phyloP scores from a whole-genome alignment of 1,140 invertebrate genomes.

The Panagrolaimus sp. region DNA sequence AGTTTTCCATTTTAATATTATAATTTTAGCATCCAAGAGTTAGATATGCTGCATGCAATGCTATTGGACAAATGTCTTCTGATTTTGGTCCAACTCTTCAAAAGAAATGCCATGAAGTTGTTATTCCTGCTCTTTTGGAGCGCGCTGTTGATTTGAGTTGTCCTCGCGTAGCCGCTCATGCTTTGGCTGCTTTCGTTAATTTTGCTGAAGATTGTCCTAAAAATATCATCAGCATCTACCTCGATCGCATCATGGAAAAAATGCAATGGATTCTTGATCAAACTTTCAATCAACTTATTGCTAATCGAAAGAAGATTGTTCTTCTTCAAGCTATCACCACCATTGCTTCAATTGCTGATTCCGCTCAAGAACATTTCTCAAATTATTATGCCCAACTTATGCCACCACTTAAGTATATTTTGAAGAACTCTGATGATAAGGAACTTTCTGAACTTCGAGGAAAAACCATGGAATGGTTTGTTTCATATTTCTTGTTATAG shows the following conservation, averaged over 20 bases:
- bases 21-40: conserved; percentile 74
- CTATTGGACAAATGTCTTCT: conserved; percentile 96
- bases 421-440: conserved; percentile 73
- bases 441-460: conserved; percentile 67
- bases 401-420: conserved; percentile 90
- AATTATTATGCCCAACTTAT: conserved; percentile 70
- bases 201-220: conserved; percentile 98
- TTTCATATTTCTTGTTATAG: conserved; percentile 65
- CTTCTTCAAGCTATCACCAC: conserved; percentile 83
- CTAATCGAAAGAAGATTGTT: conserved; percentile 88
- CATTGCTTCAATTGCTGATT: conserved; percentile 96
- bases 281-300: conserved; percentile 84
- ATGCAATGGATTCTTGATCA: conserved; percentile 80
- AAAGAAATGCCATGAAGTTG: conserved; percentile 90
- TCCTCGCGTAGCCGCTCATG: conserved; percentile 80
- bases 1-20: conserved; percentile 60
- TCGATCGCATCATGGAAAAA: conserved; percentile 82
- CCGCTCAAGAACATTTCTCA: conserved; percentile 89
- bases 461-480: conserved; percentile 58
- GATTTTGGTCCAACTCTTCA: conserved; percentile 94
- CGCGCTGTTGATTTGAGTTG: conserved; percentile 84
- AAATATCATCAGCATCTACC: conserved; percentile 77
- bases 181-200: conserved; percentile 86
- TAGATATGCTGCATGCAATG: conserved; percentile 93
- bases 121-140: conserved; percentile 80